Percentiles rank a stretch among this genome's conserved stretches.
These are phyloP conservation scores for Caerostris darwini DNA, from an alignment of 1,140 invertebrate genomes.

Conservation along the genomic window DNA sequence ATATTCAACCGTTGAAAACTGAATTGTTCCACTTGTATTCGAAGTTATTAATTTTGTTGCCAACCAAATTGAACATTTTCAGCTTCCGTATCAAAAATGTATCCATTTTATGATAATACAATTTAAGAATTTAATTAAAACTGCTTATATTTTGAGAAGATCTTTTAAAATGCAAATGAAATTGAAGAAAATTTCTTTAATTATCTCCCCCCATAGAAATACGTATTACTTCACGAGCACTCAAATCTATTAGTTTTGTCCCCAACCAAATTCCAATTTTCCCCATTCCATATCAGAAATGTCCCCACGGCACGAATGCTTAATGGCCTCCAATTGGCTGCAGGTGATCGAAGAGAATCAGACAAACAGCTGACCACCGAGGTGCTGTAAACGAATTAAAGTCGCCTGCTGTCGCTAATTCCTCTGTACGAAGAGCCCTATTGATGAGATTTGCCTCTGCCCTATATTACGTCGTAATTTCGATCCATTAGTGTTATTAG, in stretches of 20 bases:
- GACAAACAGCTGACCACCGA: conserved; percentile 30
- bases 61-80: no score
- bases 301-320: not conserved
- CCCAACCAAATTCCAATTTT: not conserved
- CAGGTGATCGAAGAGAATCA: conserved; percentile 15
- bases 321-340: conserved; percentile 7
- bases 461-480: conserved; percentile 42
- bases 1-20: no score
- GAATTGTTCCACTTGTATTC: no score
- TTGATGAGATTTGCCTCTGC: conserved; percentile 32
- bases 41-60: no score
- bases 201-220: no score
- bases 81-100: no score
- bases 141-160: no score
- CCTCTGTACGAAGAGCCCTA: conserved; percentile 10
- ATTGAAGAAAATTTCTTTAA: no score
- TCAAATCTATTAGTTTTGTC: not conserved
- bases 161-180: no score
- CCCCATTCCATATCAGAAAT: not conserved
- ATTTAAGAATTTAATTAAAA: no score
- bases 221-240: not conserved
- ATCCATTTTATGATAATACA: no score
- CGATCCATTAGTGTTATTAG: conserved; percentile 39
- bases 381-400: conserved; percentile 42
- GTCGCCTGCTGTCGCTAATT: conserved; percentile 38